These are phyloP conservation scores for Cosmia pyralina DNA, from an alignment of 2,888 invertebrate genomes.

Conservation along the genomic window DNA sequence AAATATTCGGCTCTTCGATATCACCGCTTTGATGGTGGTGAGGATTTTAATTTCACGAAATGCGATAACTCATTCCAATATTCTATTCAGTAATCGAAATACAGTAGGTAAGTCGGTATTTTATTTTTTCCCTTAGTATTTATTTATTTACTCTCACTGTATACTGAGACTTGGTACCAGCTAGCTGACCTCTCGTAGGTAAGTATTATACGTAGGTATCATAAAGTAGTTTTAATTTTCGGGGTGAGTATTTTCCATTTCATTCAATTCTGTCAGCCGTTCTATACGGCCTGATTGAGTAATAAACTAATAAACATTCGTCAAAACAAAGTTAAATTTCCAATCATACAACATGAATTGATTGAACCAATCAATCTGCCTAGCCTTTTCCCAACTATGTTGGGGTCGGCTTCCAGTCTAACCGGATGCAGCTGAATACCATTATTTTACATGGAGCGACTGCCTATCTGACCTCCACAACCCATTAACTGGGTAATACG, in stretches of 20 bases:
- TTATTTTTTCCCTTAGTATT: neutral
- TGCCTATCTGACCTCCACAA: no score
- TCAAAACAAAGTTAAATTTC: constrained; percentile 4
- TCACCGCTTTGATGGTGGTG: constrained; percentile 10
- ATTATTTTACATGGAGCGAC: no score
- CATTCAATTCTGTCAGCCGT: neutral
- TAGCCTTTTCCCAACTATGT: no score
- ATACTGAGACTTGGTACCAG: neutral
- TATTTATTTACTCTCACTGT: neutral
- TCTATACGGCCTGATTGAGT: neutral
- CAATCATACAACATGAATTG: constrained; percentile 14
- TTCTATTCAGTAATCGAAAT: neutral
- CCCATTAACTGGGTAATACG: no score
- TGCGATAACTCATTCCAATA: constrained; percentile 6
- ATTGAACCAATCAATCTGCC: neutral
- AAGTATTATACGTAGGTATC: no score
- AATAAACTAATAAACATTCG: constrained; percentile 7
- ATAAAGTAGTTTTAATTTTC: neutral
- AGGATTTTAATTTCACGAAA: constrained; percentile 28
- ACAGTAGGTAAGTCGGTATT: neutral
- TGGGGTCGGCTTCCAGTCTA: no score
- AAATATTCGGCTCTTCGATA: constrained; percentile 60
- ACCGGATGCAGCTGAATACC: no score
- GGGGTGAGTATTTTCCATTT: constrained; percentile 9
- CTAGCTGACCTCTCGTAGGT: neutral